Base-by-base conservation (phyloP, 2,113 vertebrate genomes). In the Rhinogobius similis region DNA sequence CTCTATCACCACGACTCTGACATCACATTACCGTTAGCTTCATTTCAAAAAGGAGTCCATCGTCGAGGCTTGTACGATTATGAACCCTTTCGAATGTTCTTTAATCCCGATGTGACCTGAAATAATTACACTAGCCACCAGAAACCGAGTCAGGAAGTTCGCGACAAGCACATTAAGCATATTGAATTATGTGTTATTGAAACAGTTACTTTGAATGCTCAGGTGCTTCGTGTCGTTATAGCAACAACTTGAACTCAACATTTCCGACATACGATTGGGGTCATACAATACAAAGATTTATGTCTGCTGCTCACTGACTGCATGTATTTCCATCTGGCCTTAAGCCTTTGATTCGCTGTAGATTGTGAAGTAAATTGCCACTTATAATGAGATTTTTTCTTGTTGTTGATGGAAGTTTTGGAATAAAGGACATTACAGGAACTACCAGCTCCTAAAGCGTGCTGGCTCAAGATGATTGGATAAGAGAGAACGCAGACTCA, bases 1-100 rank as follows among this genome's bases (percentile, higher is more conserved):
- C 23, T 78, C 0, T 18, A 32, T 68, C 39, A 41, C 62, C 63
- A 2, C 62, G n/a, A 36, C 43, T 76, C 11, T 1, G 23, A 62
- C 39, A 39, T 36, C 18, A n/a, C 55, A 12, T 18, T 50, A 62
- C 12, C 29, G 4, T 48, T 36, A 32, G 18, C 27, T 56, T 21
- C 29, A n/a, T 36, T 16, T 36, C 29, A 21, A 36, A n/a, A 61
- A 20, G 58, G 58, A 36, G 9, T n/a, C 21, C 12, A 61, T 27
- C 29, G 21, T 27, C 10, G 56, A 59, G 32, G 56, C 56, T 18
- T 61, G 58, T 3, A 38, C n/a, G 58, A 36, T 61, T 36, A 36
- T 61, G 58, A 61, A 21, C 18, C 9, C 0, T 61, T 38, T 21
- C 58, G 1, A n/a, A 61, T 12, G 4, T 58, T 58, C 55, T 29